Percentiles rank a stretch among this genome's conserved stretches.
Evolutionary conservation across 2,888 invertebrate species (phyloP).

Genomic region (Trissoscelio sp.): DNA sequence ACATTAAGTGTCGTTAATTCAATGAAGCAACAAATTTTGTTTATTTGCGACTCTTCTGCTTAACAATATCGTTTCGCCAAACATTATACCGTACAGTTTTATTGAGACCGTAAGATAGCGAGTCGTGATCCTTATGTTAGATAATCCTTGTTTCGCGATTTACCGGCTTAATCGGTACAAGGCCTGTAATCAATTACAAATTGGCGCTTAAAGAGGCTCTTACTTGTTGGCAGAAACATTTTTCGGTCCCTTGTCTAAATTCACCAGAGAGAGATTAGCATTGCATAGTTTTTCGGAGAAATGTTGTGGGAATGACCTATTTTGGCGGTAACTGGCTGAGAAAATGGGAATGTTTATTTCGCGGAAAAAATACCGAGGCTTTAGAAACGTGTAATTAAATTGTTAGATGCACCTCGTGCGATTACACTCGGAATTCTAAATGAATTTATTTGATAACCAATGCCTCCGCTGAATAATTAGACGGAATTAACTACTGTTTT

Average conservation of each 20-base stretch:
- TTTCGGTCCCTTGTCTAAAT: slow-evolving; percentile 48
- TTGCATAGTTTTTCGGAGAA: slow-evolving; percentile 49
- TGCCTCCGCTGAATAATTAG: slow-evolving; percentile 40
- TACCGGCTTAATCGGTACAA: slow-evolving; percentile 60
- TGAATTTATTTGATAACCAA: slow-evolving; percentile 33
- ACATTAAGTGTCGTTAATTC: no score
- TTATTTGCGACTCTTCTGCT: neutral
- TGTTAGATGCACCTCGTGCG: slow-evolving; percentile 33
- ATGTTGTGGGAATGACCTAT: slow-evolving; percentile 52
- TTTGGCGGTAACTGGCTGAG: slow-evolving; percentile 7
- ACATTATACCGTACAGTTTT: slow-evolving; percentile 37
- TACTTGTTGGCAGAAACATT: slow-evolving; percentile 37
- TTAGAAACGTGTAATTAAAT: slow-evolving; percentile 41
- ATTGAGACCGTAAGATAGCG: slow-evolving; percentile 46
- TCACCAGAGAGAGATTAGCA: slow-evolving; percentile 31
- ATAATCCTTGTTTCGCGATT: slow-evolving; percentile 59
- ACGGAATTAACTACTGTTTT: slow-evolving; percentile 7
- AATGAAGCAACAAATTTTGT: slow-evolving; percentile 7
- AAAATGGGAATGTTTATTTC: slow-evolving; percentile 18
- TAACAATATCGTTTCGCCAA: slow-evolving; percentile 40
- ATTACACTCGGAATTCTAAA: slow-evolving; percentile 13
- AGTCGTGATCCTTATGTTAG: slow-evolving; percentile 60
- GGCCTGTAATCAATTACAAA: slow-evolving; percentile 61
- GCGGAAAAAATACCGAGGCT: slow-evolving; percentile 8
- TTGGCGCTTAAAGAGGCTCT: slow-evolving; percentile 55